A percentile compares a stretch with the other conserved stretches of the same genome.
Evolutionary conservation across 2,797 vertebrate genomes (phyloP).

Genomic region (Ptychadena robeensis): DNA sequence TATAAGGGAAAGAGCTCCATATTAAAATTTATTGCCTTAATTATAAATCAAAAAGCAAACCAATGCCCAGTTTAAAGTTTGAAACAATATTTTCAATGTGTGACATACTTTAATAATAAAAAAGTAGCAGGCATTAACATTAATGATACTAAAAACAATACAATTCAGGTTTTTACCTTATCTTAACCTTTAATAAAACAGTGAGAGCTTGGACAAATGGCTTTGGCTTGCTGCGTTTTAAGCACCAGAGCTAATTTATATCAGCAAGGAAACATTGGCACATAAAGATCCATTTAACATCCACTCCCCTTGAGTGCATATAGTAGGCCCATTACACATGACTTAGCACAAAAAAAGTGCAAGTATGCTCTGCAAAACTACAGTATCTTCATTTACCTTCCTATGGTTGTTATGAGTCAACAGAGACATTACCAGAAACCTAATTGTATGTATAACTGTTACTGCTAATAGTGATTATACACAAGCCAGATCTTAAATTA

Average conservation of each 20-base stretch:
- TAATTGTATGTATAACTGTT: background rate
- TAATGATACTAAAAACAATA: too few relatives aligned
- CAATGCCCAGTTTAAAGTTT: too few relatives aligned
- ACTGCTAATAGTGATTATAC: slow-evolving; percentile 7
- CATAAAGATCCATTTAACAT: background rate
- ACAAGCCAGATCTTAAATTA: slow-evolving; percentile 1
- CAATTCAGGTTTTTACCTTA: too few relatives aligned
- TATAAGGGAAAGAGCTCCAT: too few relatives aligned
- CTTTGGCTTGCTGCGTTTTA: background rate
- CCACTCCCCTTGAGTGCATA: background rate
- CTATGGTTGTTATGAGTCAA: background rate
- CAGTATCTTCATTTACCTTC: background rate
- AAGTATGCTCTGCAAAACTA: background rate
- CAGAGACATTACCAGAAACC: background rate
- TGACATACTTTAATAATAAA: too few relatives aligned
- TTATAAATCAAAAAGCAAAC: too few relatives aligned
- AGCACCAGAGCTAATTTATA: background rate
- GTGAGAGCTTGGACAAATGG: too few relatives aligned
- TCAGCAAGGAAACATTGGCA: background rate
- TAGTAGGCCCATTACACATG: background rate
- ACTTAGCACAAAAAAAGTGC: background rate
- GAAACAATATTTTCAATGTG: too few relatives aligned
- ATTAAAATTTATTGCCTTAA: too few relatives aligned
- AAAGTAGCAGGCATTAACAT: too few relatives aligned
- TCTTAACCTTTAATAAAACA: too few relatives aligned